These are phyloP conservation scores for Balanococcus diminutus DNA, from an alignment of 2,888 invertebrate genomes.

Conservation along the genomic window DNA sequence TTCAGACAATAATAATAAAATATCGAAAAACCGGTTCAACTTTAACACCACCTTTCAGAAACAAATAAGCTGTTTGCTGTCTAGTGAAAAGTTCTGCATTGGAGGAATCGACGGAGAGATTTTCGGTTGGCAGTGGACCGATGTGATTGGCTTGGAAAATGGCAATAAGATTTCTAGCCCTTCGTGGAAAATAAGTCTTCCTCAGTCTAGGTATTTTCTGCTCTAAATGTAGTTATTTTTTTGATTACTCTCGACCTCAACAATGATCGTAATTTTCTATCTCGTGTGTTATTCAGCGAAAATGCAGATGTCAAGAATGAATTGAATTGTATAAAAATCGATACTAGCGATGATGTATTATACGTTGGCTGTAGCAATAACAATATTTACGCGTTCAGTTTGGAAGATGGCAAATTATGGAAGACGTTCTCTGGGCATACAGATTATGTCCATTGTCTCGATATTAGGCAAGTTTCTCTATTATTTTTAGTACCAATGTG, in stretches of 20 bases:
- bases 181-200: slow-evolving; percentile 74
- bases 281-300: not conserved
- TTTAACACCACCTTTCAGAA: slow-evolving; percentile 69
- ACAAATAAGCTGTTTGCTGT: slow-evolving; percentile 72
- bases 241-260: too few species aligned
- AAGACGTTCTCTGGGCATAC: slow-evolving; percentile 74
- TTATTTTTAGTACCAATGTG: not conserved
- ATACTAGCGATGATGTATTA: slow-evolving; percentile 63
- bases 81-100: slow-evolving; percentile 74
- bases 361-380: slow-evolving; percentile 88
- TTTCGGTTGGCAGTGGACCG: slow-evolving; percentile 77
- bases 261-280: not conserved
- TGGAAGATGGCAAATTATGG: slow-evolving; percentile 75
- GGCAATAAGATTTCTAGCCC: slow-evolving; percentile 63
- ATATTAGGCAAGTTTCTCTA: slow-evolving; percentile 67
- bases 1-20: slow-evolving; percentile 43
- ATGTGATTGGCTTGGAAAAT: slow-evolving; percentile 59
- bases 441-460: slow-evolving; percentile 80
- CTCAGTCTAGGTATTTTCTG: slow-evolving; percentile 60
- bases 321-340: slow-evolving; percentile 75
- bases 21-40: slow-evolving; percentile 62
- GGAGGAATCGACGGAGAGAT: slow-evolving; percentile 72
- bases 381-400: slow-evolving; percentile 75
- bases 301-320: slow-evolving; percentile 62
- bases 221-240: not conserved